A percentile compares a stretch with the other conserved stretches of the same genome.
These are phyloP conservation scores for Drosophila prostipennis DNA, from an alignment of 2,888 invertebrate genomes.

Conservation along the genomic window DNA sequence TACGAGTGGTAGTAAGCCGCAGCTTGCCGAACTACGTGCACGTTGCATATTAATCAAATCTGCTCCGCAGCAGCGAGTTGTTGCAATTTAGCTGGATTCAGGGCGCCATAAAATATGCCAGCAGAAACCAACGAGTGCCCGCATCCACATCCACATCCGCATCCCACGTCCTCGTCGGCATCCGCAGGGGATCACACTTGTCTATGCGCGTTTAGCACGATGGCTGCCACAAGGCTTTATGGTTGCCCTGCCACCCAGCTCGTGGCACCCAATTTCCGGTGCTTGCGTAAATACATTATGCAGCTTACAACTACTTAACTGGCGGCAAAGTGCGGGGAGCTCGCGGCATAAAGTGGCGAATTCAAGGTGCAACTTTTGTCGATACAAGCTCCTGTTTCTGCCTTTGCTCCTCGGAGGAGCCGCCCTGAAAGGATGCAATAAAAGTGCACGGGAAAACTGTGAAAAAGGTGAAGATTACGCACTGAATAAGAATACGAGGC, in stretches of 20 bases:
- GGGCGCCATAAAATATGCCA: slow-evolving; percentile 43
- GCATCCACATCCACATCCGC: slow-evolving; percentile 31
- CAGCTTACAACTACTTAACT: slow-evolving; percentile 79
- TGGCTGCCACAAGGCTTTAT: slow-evolving; percentile 55
- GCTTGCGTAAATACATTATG: slow-evolving; percentile 81
- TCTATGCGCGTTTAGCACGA: slow-evolving; percentile 72
- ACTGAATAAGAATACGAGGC: slow-evolving; percentile 69
- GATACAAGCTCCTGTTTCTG: slow-evolving; percentile 59
- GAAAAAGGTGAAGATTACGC: slow-evolving; percentile 77
- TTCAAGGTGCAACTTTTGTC: slow-evolving; percentile 70
- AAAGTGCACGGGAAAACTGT: slow-evolving; percentile 66
- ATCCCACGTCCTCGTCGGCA: slow-evolving; percentile 28
- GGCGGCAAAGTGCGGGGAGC: slow-evolving; percentile 26
- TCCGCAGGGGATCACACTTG: slow-evolving; percentile 71
- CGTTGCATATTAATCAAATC: slow-evolving; percentile 47
- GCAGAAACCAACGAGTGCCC: slow-evolving; percentile 32
- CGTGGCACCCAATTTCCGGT: slow-evolving; percentile 79
- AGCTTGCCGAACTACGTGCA: slow-evolving; percentile 32
- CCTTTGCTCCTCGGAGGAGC: slow-evolving; percentile 29
- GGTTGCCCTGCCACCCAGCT: slow-evolving; percentile 39
- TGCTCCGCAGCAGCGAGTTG: slow-evolving; percentile 30
- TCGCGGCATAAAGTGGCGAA: slow-evolving; percentile 68
- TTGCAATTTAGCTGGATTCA: slow-evolving; percentile 44
- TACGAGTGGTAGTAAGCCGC: slow-evolving; percentile 14
- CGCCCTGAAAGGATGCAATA: slow-evolving; percentile 61